Conservation (phyloP, 1,140 invertebrate genomes). For the Phymastichus coffea region DNA sequence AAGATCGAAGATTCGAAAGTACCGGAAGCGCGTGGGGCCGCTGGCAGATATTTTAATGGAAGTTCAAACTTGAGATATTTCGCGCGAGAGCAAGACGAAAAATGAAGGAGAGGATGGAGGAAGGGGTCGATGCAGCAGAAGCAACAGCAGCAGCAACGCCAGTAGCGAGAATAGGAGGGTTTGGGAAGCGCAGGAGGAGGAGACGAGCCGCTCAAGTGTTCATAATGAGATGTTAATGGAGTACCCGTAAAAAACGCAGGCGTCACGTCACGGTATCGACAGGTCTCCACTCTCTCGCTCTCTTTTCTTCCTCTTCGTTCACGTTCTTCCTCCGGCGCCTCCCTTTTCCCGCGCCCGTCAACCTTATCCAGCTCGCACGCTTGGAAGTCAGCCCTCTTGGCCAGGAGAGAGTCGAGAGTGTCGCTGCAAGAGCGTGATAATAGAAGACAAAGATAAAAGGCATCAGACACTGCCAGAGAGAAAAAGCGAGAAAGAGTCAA, state of each 20-base stretch:
- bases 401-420: conserved; percentile 10
- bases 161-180: too few species aligned
- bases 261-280: conserved; percentile 50
- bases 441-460: conserved; percentile 9
- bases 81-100: conserved; percentile 21
- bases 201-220: conserved; percentile 42
- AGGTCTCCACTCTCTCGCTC: conserved; percentile 30
- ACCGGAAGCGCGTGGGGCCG: conserved; percentile 29
- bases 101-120: conserved; percentile 13
- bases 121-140: too few species aligned
- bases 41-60: conserved; percentile 53
- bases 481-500: conserved; percentile 10
- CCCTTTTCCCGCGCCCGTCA: conserved; percentile 2
- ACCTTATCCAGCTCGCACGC: conserved; percentile 6
- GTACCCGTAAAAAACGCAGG: conserved; percentile 45
- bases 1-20: conserved; percentile 12
- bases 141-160: too few species aligned
- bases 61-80: conserved; percentile 53
- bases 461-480: background rate
- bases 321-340: background rate
- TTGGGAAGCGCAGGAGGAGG: conserved; percentile 9
- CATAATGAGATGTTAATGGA: conserved; percentile 55
- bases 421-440: conserved; percentile 25
- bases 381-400: conserved; percentile 15
- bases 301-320: background rate